Conservation (phyloP, 1,140 invertebrate species). For the Drosophila simulans region DNA sequence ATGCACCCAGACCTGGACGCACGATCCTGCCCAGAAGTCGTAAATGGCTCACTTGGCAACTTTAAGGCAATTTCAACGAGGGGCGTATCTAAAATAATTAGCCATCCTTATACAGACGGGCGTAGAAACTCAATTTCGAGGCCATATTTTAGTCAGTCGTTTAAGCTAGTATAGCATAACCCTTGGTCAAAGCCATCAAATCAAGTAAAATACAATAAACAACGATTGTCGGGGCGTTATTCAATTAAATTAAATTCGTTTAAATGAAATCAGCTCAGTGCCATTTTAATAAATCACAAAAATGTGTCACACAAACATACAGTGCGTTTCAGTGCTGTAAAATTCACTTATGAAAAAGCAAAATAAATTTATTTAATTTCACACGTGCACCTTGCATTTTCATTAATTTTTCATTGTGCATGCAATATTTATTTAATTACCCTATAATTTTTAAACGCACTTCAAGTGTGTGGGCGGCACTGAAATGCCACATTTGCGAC, state of each 20-base stretch:
- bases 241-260: slow-evolving; percentile 74
- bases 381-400: not conserved
- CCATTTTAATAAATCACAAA: slow-evolving; percentile 68
- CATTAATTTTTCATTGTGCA: not conserved
- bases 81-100: not conserved
- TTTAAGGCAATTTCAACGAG: slow-evolving; percentile 51
- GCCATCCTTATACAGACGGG: not conserved
- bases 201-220: slow-evolving; percentile 5
- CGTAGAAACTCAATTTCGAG: not conserved
- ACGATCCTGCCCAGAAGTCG: slow-evolving; percentile 16
- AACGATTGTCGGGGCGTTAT: slow-evolving; percentile 21
- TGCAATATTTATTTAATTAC: not conserved
- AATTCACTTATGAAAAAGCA: not conserved
- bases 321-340: slow-evolving; percentile 18
- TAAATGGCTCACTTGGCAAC: slow-evolving; percentile 66
- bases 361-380: not conserved
- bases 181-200: slow-evolving; percentile 2
- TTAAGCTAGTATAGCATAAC: not conserved
- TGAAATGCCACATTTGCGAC: slow-evolving; percentile 26
- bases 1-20: slow-evolving; percentile 11
- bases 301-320: slow-evolving; percentile 34
- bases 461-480: not conserved
- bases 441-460: not conserved
- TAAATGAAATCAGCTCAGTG: slow-evolving; percentile 66
- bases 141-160: not conserved